Conservation (phyloP, 1,140 invertebrate species). For the Drosophila elegans region DNA sequence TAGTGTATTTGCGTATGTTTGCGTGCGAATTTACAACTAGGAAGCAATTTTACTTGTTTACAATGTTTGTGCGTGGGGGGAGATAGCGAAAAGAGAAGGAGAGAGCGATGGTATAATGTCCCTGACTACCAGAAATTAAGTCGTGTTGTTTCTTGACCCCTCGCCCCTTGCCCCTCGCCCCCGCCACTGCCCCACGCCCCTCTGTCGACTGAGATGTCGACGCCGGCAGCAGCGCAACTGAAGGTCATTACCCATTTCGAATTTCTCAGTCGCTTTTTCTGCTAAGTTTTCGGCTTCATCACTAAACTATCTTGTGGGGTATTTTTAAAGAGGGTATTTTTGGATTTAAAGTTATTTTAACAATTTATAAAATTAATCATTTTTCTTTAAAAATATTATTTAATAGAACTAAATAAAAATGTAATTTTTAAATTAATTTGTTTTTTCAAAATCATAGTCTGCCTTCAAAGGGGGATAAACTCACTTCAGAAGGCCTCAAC, state of each 20-base stretch:
- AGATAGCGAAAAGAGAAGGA: constrained; percentile 5
- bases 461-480: too few relatives aligned
- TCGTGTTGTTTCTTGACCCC: constrained; percentile 65
- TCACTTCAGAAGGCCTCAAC: too few relatives aligned
- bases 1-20: constrained; percentile 9
- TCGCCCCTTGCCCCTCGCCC: background rate
- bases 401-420: too few relatives aligned
- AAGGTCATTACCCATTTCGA: constrained; percentile 78
- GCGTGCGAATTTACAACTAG: constrained; percentile 65
- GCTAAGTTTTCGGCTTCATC: constrained; percentile 2
- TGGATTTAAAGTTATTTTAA: too few relatives aligned
- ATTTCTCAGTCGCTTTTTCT: constrained; percentile 21
- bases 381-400: too few relatives aligned
- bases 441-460: too few relatives aligned
- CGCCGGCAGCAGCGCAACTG: constrained; percentile 58
- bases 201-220: constrained; percentile 24
- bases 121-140: constrained; percentile 68
- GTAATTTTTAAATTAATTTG: too few relatives aligned
- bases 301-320: constrained; percentile 1
- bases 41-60: constrained; percentile 73
- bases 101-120: constrained; percentile 19
- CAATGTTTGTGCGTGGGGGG: constrained; percentile 68
- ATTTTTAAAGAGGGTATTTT: too few relatives aligned
- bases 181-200: background rate
- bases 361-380: too few relatives aligned